Conservation (phyloP, 1,140 invertebrate genomes). For the Drosophila guanche region DNA sequence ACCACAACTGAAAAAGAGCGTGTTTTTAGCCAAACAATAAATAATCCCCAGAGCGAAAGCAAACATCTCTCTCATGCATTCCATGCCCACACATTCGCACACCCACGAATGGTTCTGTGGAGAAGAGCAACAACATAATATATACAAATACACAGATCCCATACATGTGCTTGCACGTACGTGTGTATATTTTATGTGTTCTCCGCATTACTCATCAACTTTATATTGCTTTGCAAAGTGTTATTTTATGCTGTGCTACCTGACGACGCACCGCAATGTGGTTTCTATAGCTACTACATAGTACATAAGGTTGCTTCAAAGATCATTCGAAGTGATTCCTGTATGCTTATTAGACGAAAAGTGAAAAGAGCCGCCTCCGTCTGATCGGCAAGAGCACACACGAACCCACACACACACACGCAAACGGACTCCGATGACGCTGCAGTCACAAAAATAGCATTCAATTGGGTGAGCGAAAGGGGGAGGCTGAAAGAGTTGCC, state of each 20-base stretch:
- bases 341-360: slow-evolving; percentile 79
- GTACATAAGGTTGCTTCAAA: slow-evolving; percentile 35
- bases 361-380: slow-evolving; percentile 64
- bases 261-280: slow-evolving; percentile 34
- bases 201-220: slow-evolving; percentile 66
- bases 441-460: slow-evolving; percentile 73
- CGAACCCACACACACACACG: slow-evolving; percentile 22
- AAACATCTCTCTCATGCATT: slow-evolving; percentile 35
- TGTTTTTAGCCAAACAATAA: slow-evolving; percentile 21
- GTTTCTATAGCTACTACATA: not conserved
- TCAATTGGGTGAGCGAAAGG: slow-evolving; percentile 71
- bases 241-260: slow-evolving; percentile 65
- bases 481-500: not conserved
- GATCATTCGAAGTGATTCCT: slow-evolving; percentile 70
- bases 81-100: slow-evolving; percentile 46
- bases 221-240: slow-evolving; percentile 64
- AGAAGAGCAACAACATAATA: slow-evolving; percentile 58
- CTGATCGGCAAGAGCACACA: slow-evolving; percentile 4
- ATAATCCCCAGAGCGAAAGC: slow-evolving; percentile 26
- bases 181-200: slow-evolving; percentile 1
- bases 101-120: slow-evolving; percentile 49
- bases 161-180: not conserved
- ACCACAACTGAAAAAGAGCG: slow-evolving; percentile 25
- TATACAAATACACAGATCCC: slow-evolving; percentile 26
- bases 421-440: slow-evolving; percentile 57